Evolutionary conservation across 1,140 invertebrate genomes (phyloP).

Genomic region (Drosophila pachea): DNA sequence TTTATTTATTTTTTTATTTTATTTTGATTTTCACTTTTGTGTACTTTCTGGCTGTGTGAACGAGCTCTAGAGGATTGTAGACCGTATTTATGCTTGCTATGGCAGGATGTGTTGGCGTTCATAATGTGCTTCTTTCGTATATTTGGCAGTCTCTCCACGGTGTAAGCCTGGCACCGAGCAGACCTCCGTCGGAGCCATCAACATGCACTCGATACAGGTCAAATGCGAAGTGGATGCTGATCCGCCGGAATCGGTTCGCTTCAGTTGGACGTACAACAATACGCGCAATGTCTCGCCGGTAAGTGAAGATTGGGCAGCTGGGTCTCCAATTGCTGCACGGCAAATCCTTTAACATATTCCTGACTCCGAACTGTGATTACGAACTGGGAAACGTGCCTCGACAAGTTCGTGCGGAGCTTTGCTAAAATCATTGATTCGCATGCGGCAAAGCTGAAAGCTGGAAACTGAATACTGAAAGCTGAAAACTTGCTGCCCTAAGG

Average conservation of each 20-base stretch:
- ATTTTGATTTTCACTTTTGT: slow-evolving; percentile 42
- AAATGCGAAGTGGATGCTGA: slow-evolving; percentile 90
- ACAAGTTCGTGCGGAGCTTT: not conserved
- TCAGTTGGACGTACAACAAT: slow-evolving; percentile 90
- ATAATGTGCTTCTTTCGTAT: slow-evolving; percentile 38
- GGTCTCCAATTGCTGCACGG: not conserved
- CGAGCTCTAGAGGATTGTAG: slow-evolving; percentile 38
- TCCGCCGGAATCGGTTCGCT: slow-evolving; percentile 87
- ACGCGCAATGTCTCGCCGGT: slow-evolving; percentile 85
- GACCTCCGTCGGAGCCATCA: slow-evolving; percentile 82
- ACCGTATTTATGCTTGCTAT: slow-evolving; percentile 46
- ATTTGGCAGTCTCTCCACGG: slow-evolving; percentile 81
- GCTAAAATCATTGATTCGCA: slow-evolving; percentile 26
- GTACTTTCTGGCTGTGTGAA: slow-evolving; percentile 20
- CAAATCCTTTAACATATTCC: not conserved
- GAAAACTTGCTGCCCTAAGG: slow-evolving; percentile 36
- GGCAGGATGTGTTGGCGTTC: slow-evolving; percentile 34
- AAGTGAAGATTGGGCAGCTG: slow-evolving; percentile 46
- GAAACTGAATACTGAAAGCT: slow-evolving; percentile 22
- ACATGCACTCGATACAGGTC: slow-evolving; percentile 82
- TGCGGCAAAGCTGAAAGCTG: slow-evolving; percentile 6
- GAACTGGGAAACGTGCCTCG: slow-evolving; percentile 7
- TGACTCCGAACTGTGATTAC: slow-evolving; percentile 32
- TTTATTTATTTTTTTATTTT: slow-evolving; percentile 13
- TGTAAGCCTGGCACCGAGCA: slow-evolving; percentile 82